Evolutionary conservation across 1,140 invertebrate genomes (phyloP).

Genomic region (Euwallacea fornicatus): DNA sequence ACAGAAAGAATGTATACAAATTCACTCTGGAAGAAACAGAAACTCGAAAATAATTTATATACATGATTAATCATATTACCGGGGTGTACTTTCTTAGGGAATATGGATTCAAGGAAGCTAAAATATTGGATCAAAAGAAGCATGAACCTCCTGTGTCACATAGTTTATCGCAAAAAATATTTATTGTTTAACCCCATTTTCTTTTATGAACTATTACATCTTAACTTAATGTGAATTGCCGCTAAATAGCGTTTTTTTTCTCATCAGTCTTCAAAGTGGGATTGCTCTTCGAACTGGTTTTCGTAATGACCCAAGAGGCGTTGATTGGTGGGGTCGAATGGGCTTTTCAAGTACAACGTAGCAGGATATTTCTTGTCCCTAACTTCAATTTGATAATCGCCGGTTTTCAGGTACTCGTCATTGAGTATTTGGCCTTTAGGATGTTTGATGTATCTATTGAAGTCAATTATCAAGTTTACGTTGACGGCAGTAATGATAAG

Average conservation of each 20-base stretch:
- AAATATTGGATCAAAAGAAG: too few relatives aligned
- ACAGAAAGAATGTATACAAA: slow-evolving; percentile 15
- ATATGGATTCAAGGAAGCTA: too few relatives aligned
- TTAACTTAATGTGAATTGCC: too few relatives aligned
- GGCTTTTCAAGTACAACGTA: slow-evolving; percentile 68
- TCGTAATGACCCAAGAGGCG: slow-evolving; percentile 55
- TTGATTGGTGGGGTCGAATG: slow-evolving; percentile 76
- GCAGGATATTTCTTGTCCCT: slow-evolving; percentile 73
- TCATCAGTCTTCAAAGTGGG: slow-evolving; percentile 52
- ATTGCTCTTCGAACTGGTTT: slow-evolving; percentile 50
- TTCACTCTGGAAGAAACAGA: slow-evolving; percentile 32
- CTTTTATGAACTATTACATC: too few relatives aligned
- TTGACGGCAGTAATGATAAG: not conserved
- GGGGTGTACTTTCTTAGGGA: too few relatives aligned
- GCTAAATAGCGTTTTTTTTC: too few relatives aligned
- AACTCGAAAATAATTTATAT: too few relatives aligned
- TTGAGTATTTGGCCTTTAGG: slow-evolving; percentile 62
- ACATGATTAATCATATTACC: too few relatives aligned
- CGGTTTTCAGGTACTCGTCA: slow-evolving; percentile 68
- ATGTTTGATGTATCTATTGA: slow-evolving; percentile 58
- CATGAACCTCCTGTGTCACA: too few relatives aligned
- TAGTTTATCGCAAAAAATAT: too few relatives aligned
- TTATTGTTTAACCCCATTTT: too few relatives aligned
- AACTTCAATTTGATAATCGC: slow-evolving; percentile 78
- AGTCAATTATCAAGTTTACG: slow-evolving; percentile 1